Evolutionary conservation across 2,888 invertebrate species (phyloP), one percentile per base, ranked within the genome.

Genomic region (Euplexia lucipara): DNA sequence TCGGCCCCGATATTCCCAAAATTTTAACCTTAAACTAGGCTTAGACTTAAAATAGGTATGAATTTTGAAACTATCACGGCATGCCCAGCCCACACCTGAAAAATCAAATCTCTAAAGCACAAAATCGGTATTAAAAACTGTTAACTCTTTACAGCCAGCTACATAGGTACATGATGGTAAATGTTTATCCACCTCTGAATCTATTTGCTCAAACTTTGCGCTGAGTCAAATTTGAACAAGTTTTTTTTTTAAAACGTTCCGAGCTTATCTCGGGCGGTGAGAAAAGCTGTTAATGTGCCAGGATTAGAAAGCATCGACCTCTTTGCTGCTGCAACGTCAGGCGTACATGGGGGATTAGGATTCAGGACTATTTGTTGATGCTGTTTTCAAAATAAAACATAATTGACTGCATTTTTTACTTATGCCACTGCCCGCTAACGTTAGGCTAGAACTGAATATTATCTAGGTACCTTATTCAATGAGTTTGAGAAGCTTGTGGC

Each of bases 141-240:
- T 47, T 47, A n/a, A n/a, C n/a, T 2, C 12, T 22, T 34, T 9
- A 42, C n/a, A 45, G 35, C 16, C 6, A 48, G 18, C 30, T 8
- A 3, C 20, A 32, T n/a, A n/a, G n/a, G n/a, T n/a, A n/a, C n/a
- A n/a, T n/a, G n/a, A n/a, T n/a, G n/a, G n/a, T n/a, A n/a, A n/a
- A n/a, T n/a, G n/a, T n/a, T n/a, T n/a, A n/a, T n/a, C n/a, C 26
- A 12, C 26, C 41, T 58, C 32, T 69, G 47, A 59, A 70, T 45
- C 49, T 75, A 52, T 75, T 70, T 52, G 54, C 51, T 59, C 14
- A 34, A 62, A 62, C 62, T 69, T 56, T 59, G 62, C 20, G 42
- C 54, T 47, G 39, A 59, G 62, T 63, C 47, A 26, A 26, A 26
- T 59, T 63, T 44, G 59, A 51, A 44, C 37, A 42, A 30, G 30